Conservation (phyloP, 2,113 vertebrate species). For the Lampris megalopsis region DNA sequence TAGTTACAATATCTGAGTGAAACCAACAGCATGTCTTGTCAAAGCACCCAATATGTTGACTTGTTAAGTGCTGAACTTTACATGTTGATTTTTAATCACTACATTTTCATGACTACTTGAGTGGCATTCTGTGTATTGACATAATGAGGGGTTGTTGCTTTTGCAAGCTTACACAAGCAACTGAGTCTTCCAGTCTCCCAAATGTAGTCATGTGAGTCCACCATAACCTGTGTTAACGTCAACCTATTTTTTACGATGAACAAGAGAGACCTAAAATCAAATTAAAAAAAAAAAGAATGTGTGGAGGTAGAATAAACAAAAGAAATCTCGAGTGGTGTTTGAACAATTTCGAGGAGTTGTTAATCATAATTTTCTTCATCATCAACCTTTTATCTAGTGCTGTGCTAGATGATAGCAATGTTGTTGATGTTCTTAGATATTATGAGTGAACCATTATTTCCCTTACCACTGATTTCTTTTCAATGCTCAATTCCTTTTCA, state of each 20-base stretch:
- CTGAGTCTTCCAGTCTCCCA: background rate
- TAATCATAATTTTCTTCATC: background rate
- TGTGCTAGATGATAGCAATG: background rate
- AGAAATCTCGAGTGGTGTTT: constrained; percentile 8
- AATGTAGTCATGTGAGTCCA: background rate
- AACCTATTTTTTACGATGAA: background rate
- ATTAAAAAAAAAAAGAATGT: background rate
- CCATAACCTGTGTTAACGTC: background rate
- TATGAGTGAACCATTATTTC: constrained; percentile 75
- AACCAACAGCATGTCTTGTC: no score
- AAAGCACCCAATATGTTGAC: no score
- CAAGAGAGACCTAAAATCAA: constrained; percentile 9
- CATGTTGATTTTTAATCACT: no score
- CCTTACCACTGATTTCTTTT: constrained; percentile 73
- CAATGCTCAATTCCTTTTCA: constrained; percentile 74
- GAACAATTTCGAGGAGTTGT: constrained; percentile 6
- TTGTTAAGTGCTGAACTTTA: no score
- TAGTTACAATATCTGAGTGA: no score
- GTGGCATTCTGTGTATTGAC: background rate
- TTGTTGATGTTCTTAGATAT: background rate
- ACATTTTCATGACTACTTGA: no score
- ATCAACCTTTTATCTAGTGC: constrained; percentile 10
- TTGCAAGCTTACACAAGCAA: background rate
- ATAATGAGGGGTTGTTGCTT: constrained; percentile 20
- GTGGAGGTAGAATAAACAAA: background rate